These are phyloP conservation scores for Pangasianodon hypophthalmus DNA, from an alignment of 2,113 vertebrate genomes.

Conservation along the genomic window DNA sequence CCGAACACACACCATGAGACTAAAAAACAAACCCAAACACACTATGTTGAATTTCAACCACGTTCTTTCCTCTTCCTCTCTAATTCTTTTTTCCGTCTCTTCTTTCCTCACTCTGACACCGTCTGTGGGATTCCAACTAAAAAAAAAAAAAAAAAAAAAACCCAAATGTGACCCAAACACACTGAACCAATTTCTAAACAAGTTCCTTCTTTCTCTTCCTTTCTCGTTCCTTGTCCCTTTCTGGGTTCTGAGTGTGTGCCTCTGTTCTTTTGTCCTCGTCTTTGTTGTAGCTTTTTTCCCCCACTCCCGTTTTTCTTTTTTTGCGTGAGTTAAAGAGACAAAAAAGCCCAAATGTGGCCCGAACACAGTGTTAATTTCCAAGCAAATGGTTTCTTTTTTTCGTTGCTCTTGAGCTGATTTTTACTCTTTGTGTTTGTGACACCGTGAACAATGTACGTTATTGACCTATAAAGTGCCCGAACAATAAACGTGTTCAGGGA, in stretches of 20 bases:
- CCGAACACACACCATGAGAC: not conserved
- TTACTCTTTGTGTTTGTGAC: not conserved
- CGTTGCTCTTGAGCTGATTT: not conserved
- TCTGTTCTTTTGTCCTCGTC: not conserved
- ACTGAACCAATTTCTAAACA: conserved; percentile 3
- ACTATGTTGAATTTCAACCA: not conserved
- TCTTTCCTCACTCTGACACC: conserved; percentile 3
- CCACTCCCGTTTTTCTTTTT: not conserved
- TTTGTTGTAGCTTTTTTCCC: not conserved
- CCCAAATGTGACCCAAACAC: not conserved
- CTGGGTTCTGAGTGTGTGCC: not conserved
- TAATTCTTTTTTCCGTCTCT: not conserved
- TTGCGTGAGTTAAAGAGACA: not conserved
- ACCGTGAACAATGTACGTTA: not conserved
- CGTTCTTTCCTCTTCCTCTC: not conserved
- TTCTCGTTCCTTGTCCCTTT: not conserved
- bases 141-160: too few relatives aligned
- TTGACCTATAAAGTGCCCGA: not conserved
- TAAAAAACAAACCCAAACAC: not conserved
- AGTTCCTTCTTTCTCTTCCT: not conserved
- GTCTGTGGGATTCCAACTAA: not conserved
- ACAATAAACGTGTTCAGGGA: not conserved
- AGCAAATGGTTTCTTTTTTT: not conserved
- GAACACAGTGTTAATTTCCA: not conserved
- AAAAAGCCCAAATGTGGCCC: not conserved